Percentiles rank a stretch among this genome's conserved stretches.
Conservation (phyloP, 2,113 vertebrate species). For the Morone saxatilis region DNA sequence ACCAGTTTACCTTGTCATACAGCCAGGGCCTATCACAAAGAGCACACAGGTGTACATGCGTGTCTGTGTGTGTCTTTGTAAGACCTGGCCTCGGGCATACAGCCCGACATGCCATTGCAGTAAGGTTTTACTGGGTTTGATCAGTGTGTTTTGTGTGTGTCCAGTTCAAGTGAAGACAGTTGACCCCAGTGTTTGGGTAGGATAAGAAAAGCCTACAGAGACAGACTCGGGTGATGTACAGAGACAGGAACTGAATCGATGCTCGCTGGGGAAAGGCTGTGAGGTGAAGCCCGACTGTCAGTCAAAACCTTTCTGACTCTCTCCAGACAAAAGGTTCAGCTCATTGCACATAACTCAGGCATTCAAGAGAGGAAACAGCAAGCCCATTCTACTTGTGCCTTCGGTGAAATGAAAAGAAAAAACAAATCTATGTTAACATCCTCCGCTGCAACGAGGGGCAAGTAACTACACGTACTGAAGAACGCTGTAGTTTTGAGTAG, state of each 20-base stretch:
- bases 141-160: conserved; percentile 63
- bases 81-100: conserved; percentile 65
- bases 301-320: conserved; percentile 60
- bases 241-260: conserved; percentile 65
- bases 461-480: conserved; percentile 51
- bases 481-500: conserved; percentile 34
- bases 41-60: conserved; percentile 45
- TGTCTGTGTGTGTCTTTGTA: conserved; percentile 16
- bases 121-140: conserved; percentile 70
- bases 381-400: conserved; percentile 33
- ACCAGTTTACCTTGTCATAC: conserved; percentile 63
- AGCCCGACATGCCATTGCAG: conserved; percentile 63
- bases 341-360: conserved; percentile 43
- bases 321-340: conserved; percentile 64
- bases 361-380: conserved; percentile 50
- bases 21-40: conserved; percentile 50
- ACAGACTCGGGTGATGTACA: conserved; percentile 51
- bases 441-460: conserved; percentile 46
- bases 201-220: conserved; percentile 67
- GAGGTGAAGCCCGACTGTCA: conserved; percentile 68
- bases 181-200: conserved; percentile 69
- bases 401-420: conserved; percentile 52
- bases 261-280: conserved; percentile 51
- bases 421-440: conserved; percentile 69
- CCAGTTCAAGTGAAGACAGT: conserved; percentile 71